Percentiles rank a stretch among this genome's conserved stretches.
Conservation (phyloP, 2,888 invertebrate species). For the Galerucella nymphaeae region DNA sequence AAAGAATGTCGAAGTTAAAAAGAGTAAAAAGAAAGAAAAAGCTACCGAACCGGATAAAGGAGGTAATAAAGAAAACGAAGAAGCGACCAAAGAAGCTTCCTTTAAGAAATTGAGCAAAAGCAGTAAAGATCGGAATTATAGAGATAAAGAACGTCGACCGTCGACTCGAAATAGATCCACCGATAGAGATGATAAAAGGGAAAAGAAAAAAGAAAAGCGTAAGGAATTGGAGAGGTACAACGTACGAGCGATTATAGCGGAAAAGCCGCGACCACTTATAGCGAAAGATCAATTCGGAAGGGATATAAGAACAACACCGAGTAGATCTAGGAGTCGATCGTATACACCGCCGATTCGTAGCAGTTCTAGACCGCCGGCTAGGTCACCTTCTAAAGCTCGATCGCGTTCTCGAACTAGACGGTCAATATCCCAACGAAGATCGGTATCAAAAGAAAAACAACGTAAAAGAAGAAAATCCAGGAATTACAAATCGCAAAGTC, state of each 20-base stretch:
- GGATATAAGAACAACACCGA: conserved; percentile 67
- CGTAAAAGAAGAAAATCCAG: conserved; percentile 49
- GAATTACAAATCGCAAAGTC: conserved; percentile 50
- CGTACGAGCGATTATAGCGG: conserved; percentile 81
- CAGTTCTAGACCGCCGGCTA: conserved; percentile 49
- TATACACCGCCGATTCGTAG: conserved; percentile 54
- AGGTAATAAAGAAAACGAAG: conserved; percentile 66
- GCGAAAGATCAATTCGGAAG: conserved; percentile 82
- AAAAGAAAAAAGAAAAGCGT: conserved; percentile 71
- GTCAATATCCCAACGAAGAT: conserved; percentile 49
- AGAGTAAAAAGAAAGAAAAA: conserved; percentile 65
- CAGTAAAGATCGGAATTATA: conserved; percentile 81
- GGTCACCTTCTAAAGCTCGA: conserved; percentile 49
- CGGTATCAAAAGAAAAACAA: conserved; percentile 51
- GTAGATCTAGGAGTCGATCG: conserved; percentile 53
- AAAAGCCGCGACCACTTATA: conserved; percentile 68
- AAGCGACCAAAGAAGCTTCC: conserved; percentile 67
- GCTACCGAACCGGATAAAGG: conserved; percentile 68
- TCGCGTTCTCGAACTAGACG: conserved; percentile 48
- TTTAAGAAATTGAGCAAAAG: conserved; percentile 87
- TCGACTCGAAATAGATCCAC: conserved; percentile 58
- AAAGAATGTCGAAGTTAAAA: conserved; percentile 51
- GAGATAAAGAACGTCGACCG: conserved; percentile 67
- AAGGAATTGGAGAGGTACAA: conserved; percentile 87
- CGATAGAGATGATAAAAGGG: conserved; percentile 54